A percentile compares a stretch with the other conserved stretches of the same genome.
phyloP scores from a whole-genome alignment of 2,797 vertebrate species.

The Lemur catta region DNA sequence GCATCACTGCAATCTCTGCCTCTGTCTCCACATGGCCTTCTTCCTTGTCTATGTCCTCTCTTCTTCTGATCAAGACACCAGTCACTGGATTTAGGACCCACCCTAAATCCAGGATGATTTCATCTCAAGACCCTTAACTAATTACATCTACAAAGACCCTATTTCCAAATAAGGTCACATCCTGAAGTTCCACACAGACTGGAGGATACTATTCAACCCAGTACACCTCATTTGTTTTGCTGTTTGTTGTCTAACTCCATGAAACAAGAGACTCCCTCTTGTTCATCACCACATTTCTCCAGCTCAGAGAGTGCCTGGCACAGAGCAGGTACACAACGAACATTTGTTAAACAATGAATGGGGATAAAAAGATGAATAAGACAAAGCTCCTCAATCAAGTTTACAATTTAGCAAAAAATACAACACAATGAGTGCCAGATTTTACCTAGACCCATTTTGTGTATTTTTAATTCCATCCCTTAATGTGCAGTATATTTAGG shows the following conservation, averaged over 20 bases:
- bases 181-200: neutral
- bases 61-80: neutral
- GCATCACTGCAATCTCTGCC: neutral
- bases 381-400: neutral
- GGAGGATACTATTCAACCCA: neutral
- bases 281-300: neutral
- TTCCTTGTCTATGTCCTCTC: neutral
- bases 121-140: neutral
- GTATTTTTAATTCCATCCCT: neutral
- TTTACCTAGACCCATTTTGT: conserved; percentile 21
- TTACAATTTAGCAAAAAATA: neutral
- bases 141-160: neutral
- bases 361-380: neutral
- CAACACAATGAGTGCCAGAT: neutral
- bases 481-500: neutral
- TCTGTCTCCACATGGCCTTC: neutral
- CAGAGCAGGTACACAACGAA: neutral
- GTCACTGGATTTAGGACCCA: neutral
- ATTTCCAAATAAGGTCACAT: neutral
- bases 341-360: neutral
- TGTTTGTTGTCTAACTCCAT: neutral
- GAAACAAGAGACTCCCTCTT: neutral
- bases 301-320: neutral
- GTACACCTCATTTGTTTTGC: neutral
- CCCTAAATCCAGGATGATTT: neutral